These are phyloP conservation scores for Tridacna gigas DNA, from an alignment of 2,888 invertebrate species.

Conservation along the genomic window DNA sequence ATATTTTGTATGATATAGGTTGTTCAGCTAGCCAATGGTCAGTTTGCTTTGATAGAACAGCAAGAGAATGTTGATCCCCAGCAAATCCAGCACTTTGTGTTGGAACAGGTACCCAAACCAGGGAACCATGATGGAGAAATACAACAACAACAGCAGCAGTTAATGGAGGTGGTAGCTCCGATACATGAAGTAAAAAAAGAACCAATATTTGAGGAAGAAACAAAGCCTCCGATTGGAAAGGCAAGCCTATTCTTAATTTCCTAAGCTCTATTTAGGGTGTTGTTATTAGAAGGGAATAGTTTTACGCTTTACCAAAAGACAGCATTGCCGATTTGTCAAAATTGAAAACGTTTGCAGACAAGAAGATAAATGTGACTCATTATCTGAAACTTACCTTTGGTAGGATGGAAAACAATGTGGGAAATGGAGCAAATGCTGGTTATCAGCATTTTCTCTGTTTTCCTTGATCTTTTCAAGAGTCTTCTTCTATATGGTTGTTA, in stretches of 20 bases:
- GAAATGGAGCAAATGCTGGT: no score
- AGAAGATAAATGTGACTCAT: no score
- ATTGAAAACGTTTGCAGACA: no score
- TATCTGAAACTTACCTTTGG: no score
- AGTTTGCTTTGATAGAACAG: conserved; percentile 70
- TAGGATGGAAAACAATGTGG: no score
- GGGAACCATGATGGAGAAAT: conserved; percentile 52
- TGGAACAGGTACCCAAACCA: conserved; percentile 66
- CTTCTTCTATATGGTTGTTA: no score
- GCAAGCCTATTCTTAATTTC: conserved; percentile 44
- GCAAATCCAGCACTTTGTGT: conserved; percentile 66
- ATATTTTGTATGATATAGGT: conserved; percentile 36
- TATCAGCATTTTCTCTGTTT: no score
- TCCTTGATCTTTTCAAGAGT: no score
- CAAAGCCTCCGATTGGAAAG: conserved; percentile 80
- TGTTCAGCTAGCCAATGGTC: conserved; percentile 65
- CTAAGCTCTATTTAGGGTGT: no score
- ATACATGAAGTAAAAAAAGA: conserved; percentile 28
- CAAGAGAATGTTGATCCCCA: conserved; percentile 73
- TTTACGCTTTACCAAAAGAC: no score
- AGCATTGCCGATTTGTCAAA: no score
- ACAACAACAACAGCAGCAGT: conserved; percentile 57
- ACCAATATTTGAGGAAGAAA: conserved; percentile 45
- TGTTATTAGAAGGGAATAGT: no score
- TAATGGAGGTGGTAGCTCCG: conserved; percentile 54